Percentiles rank a stretch among this genome's conserved stretches.
Evolutionary conservation across 1,140 invertebrate genomes (phyloP).

Genomic region (Pentalonia nigronervosa): DNA sequence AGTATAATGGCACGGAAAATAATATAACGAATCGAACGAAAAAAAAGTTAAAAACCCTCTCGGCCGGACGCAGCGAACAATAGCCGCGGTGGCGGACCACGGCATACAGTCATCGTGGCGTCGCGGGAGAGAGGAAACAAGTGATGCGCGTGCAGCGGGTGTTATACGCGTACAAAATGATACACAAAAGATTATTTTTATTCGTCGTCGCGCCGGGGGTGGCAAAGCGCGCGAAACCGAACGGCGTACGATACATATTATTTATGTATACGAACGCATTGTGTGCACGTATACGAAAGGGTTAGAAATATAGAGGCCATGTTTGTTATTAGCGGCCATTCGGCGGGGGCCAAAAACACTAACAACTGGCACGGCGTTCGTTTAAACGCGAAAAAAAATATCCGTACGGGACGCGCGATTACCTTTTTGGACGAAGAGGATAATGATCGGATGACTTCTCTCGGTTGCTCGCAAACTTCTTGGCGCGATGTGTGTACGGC

Average conservation of each 20-base stretch:
- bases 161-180: not conserved
- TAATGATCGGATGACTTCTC: not conserved
- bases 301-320: not conserved
- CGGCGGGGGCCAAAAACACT: not conserved
- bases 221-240: not conserved
- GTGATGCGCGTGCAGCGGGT: not conserved
- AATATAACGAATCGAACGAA: not conserved
- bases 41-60: not conserved
- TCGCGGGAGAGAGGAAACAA: not conserved
- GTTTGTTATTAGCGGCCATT: not conserved
- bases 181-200: conserved; percentile 18
- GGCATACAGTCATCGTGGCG: not conserved
- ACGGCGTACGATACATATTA: not conserved
- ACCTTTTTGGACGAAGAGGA: not conserved
- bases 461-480: not conserved
- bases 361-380: not conserved
- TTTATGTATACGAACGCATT: not conserved
- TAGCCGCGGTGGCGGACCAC: not conserved
- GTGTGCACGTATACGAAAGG: not conserved
- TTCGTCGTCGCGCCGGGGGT: not conserved
- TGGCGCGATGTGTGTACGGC: not conserved
- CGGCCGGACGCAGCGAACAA: not conserved
- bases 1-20: not conserved
- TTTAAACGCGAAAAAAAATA: not conserved
- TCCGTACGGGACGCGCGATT: not conserved